phyloP scores from a whole-genome alignment of 1,140 invertebrate species.

The Drosophila repletoides region DNA sequence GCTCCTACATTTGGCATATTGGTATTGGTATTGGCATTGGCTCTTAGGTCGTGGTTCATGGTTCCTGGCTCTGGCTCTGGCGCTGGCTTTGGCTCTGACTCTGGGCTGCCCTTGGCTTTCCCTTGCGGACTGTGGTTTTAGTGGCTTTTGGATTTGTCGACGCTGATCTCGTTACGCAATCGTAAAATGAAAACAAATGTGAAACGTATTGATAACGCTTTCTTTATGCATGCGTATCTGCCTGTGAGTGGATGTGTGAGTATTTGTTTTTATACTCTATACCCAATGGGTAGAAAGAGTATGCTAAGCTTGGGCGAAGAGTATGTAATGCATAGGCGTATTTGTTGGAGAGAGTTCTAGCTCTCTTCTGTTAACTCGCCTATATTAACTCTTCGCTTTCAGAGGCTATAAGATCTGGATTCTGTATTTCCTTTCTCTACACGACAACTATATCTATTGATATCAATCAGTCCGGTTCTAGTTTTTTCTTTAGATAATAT shows the following conservation, averaged over 20 bases:
- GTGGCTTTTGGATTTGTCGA: constrained; percentile 78
- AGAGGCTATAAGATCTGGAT: too few species aligned
- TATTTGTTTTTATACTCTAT: too few species aligned
- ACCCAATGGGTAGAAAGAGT: too few species aligned
- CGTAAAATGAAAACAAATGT: constrained; percentile 80
- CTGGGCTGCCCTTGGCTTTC: not conserved
- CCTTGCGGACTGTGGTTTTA: constrained; percentile 61
- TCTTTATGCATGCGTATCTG: constrained; percentile 38
- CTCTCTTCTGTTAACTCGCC: too few species aligned
- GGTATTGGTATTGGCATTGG: constrained; percentile 52
- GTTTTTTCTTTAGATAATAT: too few species aligned
- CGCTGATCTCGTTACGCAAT: constrained; percentile 77
- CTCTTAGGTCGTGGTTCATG: not conserved
- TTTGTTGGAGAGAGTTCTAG: too few species aligned
- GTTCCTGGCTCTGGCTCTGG: not conserved
- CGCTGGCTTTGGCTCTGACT: not conserved
- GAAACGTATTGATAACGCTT: constrained; percentile 75
- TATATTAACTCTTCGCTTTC: too few species aligned
- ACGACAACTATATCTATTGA: too few species aligned
- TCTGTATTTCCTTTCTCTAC: too few species aligned
- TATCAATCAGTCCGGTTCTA: too few species aligned
- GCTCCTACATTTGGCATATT: constrained; percentile 71
- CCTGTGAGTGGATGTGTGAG: constrained; percentile 2
- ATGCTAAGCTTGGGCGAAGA: too few species aligned
- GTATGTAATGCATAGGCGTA: too few species aligned